These are phyloP conservation scores for Hirtodrosophila histrioides DNA, from an alignment of 2,888 invertebrate genomes.

Conservation along the genomic window DNA sequence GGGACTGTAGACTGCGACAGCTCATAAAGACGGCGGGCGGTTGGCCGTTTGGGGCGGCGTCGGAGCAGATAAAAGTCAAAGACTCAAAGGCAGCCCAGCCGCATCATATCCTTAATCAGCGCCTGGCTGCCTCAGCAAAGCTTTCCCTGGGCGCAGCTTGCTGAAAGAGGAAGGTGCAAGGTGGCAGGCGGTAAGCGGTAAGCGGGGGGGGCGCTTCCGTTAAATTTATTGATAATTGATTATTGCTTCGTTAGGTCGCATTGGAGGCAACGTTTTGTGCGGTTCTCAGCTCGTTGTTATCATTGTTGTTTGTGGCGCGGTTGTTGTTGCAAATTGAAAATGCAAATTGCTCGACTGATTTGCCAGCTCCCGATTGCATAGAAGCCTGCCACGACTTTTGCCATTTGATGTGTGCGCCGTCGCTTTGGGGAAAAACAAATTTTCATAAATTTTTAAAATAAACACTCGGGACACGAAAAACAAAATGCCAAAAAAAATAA, in stretches of 20 bases:
- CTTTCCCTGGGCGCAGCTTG: constrained; percentile 40
- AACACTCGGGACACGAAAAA: constrained; percentile 52
- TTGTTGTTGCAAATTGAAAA: constrained; percentile 81
- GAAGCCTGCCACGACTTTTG: constrained; percentile 16
- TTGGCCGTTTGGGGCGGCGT: constrained; percentile 14
- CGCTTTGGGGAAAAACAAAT: constrained; percentile 73
- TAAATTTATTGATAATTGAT: constrained; percentile 82
- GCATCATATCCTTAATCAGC: constrained; percentile 68
- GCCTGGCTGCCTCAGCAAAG: constrained; percentile 18
- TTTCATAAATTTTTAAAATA: constrained; percentile 81
- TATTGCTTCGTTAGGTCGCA: constrained; percentile 79
- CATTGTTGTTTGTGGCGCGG: constrained; percentile 40
- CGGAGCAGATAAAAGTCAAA: constrained; percentile 68
- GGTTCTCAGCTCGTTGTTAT: constrained; percentile 26
- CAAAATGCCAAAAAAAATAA: constrained; percentile 16
- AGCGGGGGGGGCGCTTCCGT: constrained; percentile 40
- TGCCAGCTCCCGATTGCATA: constrained; percentile 41
- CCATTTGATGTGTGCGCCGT: constrained; percentile 47
- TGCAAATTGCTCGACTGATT: constrained; percentile 77
- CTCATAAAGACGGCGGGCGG: constrained; percentile 52
- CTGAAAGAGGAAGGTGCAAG: not conserved
- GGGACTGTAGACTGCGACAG: constrained; percentile 44
- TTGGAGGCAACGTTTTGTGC: constrained; percentile 51
- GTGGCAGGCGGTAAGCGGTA: no score
- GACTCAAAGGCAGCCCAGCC: constrained; percentile 38